A percentile compares a stretch with the other conserved stretches of the same genome.
Conservation (phyloP, 2,888 invertebrate genomes). For the Andrena trimmerana region DNA sequence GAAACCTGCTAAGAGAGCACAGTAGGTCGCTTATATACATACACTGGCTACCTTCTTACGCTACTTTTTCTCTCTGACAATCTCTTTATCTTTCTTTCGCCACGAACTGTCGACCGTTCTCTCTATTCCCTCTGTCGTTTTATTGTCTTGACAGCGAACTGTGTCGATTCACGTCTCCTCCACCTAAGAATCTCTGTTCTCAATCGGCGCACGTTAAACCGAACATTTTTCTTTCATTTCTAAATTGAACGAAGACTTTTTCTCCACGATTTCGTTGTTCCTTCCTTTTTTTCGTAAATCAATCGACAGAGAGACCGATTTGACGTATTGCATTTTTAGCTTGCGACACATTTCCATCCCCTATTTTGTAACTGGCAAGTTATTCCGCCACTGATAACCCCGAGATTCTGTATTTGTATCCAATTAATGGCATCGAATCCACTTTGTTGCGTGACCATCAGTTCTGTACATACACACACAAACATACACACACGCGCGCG, state of each 20-base stretch:
- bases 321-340: constrained; percentile 27
- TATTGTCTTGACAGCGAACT: too few relatives aligned
- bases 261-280: not conserved
- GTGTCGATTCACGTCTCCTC: not conserved
- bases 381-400: not conserved
- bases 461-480: constrained; percentile 26
- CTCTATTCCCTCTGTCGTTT: not conserved
- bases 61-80: constrained; percentile 16
- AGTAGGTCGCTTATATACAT: constrained; percentile 46
- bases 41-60: constrained; percentile 17
- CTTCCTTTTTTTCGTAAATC: not conserved
- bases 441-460: constrained; percentile 37
- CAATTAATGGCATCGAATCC: constrained; percentile 35
- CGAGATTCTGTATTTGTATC: constrained; percentile 36
- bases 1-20: constrained; percentile 76
- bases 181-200: not conserved
- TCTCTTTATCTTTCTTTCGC: constrained; percentile 23
- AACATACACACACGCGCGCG: not conserved
- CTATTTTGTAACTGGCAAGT: constrained; percentile 19
- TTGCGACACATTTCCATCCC: constrained; percentile 19
- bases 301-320: constrained; percentile 16
- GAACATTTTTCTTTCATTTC: not conserved
- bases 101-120: constrained; percentile 15
- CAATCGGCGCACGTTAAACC: not conserved
- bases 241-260: not conserved